phyloP scores from a whole-genome alignment of 37 sponge, comb jelly and placozoan species.

The Oscarella lobularis region DNA sequence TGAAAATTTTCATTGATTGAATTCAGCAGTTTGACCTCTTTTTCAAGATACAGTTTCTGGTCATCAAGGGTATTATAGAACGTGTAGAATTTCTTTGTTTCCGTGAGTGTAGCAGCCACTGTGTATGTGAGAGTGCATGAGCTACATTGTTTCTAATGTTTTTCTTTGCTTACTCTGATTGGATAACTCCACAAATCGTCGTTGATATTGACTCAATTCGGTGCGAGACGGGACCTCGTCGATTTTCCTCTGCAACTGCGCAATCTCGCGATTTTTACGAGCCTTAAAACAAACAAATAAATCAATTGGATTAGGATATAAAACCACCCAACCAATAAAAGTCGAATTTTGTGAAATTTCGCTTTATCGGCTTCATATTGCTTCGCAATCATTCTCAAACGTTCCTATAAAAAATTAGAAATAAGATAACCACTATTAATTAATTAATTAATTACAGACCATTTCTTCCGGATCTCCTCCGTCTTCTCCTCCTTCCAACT shows the following conservation, averaged over 20 bases:
- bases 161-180: constrained; percentile 35
- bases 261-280: constrained; percentile 87
- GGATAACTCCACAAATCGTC: constrained; percentile 71
- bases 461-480: constrained; percentile 23
- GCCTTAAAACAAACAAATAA: constrained; percentile 35
- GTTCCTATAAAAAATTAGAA: constrained; percentile 14
- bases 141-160: no score
- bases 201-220: constrained; percentile 91
- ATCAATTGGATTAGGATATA: no score
- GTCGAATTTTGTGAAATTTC: constrained; percentile 64
- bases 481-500: constrained; percentile 19
- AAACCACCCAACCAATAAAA: constrained; percentile 59
- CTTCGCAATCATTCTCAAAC: constrained; percentile 17
- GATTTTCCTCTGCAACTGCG: constrained; percentile 73
- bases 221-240: constrained; percentile 87
- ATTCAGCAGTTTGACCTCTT: constrained; percentile 59
- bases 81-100: constrained; percentile 88
- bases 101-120: constrained; percentile 75
- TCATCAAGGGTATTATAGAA: constrained; percentile 95
- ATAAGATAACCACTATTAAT: constrained; percentile 1
- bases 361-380: constrained; percentile 66
- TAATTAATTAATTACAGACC: background rate
- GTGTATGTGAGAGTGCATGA: background rate
- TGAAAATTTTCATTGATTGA: constrained; percentile 93
- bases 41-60: constrained; percentile 80